Conservation (phyloP, 2,888 invertebrate genomes). For the Dryomyza anilis region DNA sequence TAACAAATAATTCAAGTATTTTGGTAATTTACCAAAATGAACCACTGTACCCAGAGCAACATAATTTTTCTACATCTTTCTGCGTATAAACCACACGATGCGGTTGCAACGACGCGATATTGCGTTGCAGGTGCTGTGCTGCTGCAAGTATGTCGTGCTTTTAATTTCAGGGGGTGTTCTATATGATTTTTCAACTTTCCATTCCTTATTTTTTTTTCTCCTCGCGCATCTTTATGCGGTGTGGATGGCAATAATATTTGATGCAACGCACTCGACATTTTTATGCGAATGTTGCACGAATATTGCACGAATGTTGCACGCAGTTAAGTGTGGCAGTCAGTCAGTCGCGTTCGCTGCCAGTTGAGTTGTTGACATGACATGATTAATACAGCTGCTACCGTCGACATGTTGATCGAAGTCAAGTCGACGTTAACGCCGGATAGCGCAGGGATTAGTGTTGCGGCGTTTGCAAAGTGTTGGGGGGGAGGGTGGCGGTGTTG, state of each 20-base stretch:
- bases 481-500: neutral
- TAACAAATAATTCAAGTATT: no score
- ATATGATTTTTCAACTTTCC: neutral
- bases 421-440: neutral
- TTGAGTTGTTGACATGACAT: slow-evolving; percentile 48
- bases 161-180: no score
- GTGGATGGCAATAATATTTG: slow-evolving; percentile 13
- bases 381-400: slow-evolving; percentile 55
- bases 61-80: no score
- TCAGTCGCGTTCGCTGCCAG: slow-evolving; percentile 5
- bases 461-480: neutral
- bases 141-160: no score
- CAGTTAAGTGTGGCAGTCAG: slow-evolving; percentile 17
- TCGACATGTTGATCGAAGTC: slow-evolving; percentile 46
- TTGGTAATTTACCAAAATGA: no score
- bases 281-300: no score
- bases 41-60: no score
- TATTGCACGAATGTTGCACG: no score
- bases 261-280: neutral
- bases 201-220: neutral
- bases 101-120: no score
- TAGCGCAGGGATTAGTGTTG: neutral
- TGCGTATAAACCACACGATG: no score
- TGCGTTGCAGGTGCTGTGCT: no score
- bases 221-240: neutral